These are phyloP conservation scores for Zenarchopterus dispar DNA, from an alignment of 2,797 vertebrate species.

Conservation along the genomic window DNA sequence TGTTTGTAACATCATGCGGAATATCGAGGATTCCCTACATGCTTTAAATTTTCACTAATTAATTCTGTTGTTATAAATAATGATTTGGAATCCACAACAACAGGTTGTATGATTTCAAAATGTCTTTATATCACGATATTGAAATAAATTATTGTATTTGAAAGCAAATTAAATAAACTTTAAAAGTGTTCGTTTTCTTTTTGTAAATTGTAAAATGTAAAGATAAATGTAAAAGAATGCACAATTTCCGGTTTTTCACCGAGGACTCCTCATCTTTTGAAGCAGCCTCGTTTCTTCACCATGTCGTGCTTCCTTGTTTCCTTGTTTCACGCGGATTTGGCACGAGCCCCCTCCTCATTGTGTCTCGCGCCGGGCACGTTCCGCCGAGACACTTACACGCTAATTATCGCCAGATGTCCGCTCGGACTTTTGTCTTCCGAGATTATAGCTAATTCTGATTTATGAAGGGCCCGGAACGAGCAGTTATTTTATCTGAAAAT, in stretches of 20 bases:
- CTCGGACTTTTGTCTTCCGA: constrained; percentile 65
- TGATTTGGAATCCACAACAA: no score
- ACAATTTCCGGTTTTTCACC: not conserved
- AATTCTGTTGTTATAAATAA: no score
- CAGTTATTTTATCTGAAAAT: constrained; percentile 41
- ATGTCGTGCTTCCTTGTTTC: constrained; percentile 5
- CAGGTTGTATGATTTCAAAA: no score
- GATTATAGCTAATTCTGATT: constrained; percentile 65
- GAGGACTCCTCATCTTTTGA: not conserved
- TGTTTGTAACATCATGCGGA: not conserved
- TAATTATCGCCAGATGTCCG: constrained; percentile 82
- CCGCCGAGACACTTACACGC: constrained; percentile 72
- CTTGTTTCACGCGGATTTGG: constrained; percentile 66
- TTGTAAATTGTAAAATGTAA: no score
- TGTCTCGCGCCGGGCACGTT: constrained; percentile 45
- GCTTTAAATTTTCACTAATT: no score
- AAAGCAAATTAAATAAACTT: no score
- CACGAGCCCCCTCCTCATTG: constrained; percentile 37
- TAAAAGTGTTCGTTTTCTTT: no score
- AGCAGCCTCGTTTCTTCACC: not conserved
- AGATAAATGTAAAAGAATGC: no score
- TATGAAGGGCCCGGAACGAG: constrained; percentile 59
- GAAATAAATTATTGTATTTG: no score
- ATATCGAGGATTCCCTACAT: no score
- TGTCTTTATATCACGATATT: no score